Percentiles rank a stretch among this genome's conserved stretches.
These are phyloP conservation scores for Drosophila leontia DNA, from an alignment of 1,140 invertebrate genomes.

Conservation along the genomic window DNA sequence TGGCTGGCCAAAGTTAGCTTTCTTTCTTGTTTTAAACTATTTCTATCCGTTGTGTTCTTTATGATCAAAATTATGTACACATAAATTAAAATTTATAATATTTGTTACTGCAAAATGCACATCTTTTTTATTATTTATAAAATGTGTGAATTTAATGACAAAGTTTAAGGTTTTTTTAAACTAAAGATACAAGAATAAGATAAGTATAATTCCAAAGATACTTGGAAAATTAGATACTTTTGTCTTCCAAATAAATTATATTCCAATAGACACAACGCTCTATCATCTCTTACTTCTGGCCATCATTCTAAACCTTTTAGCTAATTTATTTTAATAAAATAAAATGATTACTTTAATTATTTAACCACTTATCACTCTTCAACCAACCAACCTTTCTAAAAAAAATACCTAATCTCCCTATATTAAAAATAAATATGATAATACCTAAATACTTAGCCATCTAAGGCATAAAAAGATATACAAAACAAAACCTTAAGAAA, in stretches of 20 bases:
- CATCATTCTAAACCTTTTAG: not conserved
- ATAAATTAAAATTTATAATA: not conserved
- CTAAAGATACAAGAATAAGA: not conserved
- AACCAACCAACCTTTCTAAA: not conserved
- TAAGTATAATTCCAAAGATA: not conserved
- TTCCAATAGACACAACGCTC: not conserved
- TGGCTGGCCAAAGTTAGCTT: too few relatives aligned
- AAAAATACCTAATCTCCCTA: not conserved
- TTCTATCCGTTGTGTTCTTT: too few relatives aligned
- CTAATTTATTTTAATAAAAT: not conserved
- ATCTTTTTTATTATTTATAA: not conserved
- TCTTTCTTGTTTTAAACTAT: too few relatives aligned
- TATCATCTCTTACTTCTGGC: not conserved
- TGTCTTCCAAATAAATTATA: not conserved
- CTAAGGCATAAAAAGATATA: constrained; percentile 12
- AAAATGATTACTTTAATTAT: not conserved
- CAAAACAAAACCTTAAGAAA: constrained; percentile 5
- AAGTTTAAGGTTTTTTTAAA: not conserved
- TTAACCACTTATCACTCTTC: not conserved
- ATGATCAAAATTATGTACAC: too few relatives aligned
- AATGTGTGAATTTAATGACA: too few relatives aligned
- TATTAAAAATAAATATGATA: constrained; percentile 38
- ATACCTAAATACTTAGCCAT: constrained; percentile 26
- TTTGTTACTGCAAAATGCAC: not conserved
- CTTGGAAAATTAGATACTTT: not conserved